Evolutionary conservation across 2,113 vertebrate species (phyloP), one percentile per base, ranked within the genome.

Genomic region (Callithrix jacchus): DNA sequence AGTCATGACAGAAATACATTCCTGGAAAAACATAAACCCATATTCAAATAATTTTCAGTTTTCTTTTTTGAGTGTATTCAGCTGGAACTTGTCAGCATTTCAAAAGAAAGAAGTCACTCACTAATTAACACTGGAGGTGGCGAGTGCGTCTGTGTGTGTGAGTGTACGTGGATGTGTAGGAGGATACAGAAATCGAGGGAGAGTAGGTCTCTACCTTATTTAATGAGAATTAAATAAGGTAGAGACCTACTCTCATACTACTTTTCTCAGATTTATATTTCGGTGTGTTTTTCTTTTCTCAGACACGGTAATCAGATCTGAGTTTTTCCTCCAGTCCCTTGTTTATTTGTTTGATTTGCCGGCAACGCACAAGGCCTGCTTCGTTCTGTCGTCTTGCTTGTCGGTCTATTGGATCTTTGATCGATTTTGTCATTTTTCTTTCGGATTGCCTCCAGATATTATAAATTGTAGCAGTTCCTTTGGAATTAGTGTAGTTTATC

Each of bases 81-180:
- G 37, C 49, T 83, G 79, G 64, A 96, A 93, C 76, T 83, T 92
- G 82, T 86, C 73, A 93, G 90, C 37, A 88, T 85, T 97, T 90
- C 40, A 87, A 97, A 58, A 25, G 95, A 89, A 91, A 91, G 83
- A 90, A 95, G 82, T 54, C 58, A 71, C 61, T 96, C 49, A 77
- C 77, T 95, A 95, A 94, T 95, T 94, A 94, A 37, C 54, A 14
- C 49, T 92, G 83, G 35, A 73, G 76, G 49, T 83, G 49, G 82
- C n/a, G 52, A 85, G 56, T 71, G 21, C 58, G 25, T 85, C 23
- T 54, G 54, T 66, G 84, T 91, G 27, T 85, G 21, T 56, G 49
- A 80, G 47, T 80, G 35, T 87, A 52, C 5, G 21, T 73, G 23
- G 84, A 5, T 70, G 35, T 86, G 64, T 93, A 64, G 79, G 77